Evolutionary conservation across 2,888 invertebrate genomes (phyloP), one percentile per base, ranked within the genome.

Genomic region (Coelinius sp.): DNA sequence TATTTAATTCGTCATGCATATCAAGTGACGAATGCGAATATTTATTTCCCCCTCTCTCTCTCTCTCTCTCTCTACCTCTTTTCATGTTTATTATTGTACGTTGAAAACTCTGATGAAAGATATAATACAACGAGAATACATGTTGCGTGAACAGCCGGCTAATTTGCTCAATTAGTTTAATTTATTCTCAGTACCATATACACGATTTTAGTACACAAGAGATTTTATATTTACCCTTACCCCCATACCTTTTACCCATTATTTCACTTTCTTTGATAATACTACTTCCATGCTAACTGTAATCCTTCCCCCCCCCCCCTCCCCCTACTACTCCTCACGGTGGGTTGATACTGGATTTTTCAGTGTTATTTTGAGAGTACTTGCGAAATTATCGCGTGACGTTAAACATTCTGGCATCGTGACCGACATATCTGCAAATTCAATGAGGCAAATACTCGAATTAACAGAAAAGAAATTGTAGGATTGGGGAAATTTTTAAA

Each of bases 151-250:
- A 83, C 81, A 80, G 79, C 80, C 77, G 81, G 80, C 82, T 82
- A 84, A 85, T 84, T 85, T 82, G 75, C 81, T 83, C 84, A 82
- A 85, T 85, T 84, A 83, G 81, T 82, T 83, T 83, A 84, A 85
- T 85, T 84, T 82, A 84, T 85, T 85, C 83, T 75, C 75, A 77
- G 82, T 84, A 83, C 81, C n/a, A n/a, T n/a, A 81, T 82, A 79
- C 77, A 77, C 73, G 70, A 68, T 71, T 53, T 24, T 31, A 24
- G 12, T 56, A 22, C 75, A 75, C 24, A 41, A 63, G 38, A 41
- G 38, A 67, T 62, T 59, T 68, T 73, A 71, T 78, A 75, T 76
- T 77, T 73, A 72, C 73, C 69, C 68, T 72, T 69, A 73, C 72
- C 64, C 73, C 14, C 41, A 20, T 63, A 12, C 12, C 63, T 27